phyloP scores from a whole-genome alignment of 2,888 invertebrate genomes.

The Omphaloscelis lunosa region DNA sequence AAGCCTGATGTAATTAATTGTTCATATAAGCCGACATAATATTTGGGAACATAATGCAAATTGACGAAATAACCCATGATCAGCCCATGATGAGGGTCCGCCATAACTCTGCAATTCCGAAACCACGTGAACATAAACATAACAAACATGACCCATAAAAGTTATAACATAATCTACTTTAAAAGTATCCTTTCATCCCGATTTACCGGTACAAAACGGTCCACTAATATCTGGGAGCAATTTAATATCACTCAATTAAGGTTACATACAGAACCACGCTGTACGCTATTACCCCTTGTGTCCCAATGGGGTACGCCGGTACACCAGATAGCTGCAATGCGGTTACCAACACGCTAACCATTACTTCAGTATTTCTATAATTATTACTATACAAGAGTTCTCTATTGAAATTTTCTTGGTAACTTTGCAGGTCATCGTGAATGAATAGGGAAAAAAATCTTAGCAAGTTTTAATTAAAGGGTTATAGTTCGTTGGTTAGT shows the following conservation, averaged over 20 bases:
- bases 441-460: neutral
- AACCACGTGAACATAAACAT: neutral
- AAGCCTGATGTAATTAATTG: neutral
- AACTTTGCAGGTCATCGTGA: slow-evolving; percentile 21
- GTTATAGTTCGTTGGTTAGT: neutral
- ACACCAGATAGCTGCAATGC: slow-evolving; percentile 67
- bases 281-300: slow-evolving; percentile 52
- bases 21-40: neutral
- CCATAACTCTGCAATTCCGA: neutral
- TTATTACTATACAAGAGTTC: slow-evolving; percentile 47
- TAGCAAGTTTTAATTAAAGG: neutral
- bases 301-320: slow-evolving; percentile 61
- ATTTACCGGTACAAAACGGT: slow-evolving; percentile 5
- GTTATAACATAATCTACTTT: slow-evolving; percentile 4
- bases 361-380: slow-evolving; percentile 47
- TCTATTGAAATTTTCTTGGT: slow-evolving; percentile 39
- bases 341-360: slow-evolving; percentile 60
- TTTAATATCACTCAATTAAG: slow-evolving; percentile 60
- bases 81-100: neutral
- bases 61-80: neutral
- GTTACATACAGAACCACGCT: slow-evolving; percentile 33
- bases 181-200: slow-evolving; percentile 24
- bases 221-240: slow-evolving; percentile 36
- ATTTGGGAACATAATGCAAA: neutral
- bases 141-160: neutral